A percentile compares a stretch with the other conserved stretches of the same genome.
Evolutionary conservation across 1,140 invertebrate genomes (phyloP).

Genomic region (Leptinotarsa lineolata): DNA sequence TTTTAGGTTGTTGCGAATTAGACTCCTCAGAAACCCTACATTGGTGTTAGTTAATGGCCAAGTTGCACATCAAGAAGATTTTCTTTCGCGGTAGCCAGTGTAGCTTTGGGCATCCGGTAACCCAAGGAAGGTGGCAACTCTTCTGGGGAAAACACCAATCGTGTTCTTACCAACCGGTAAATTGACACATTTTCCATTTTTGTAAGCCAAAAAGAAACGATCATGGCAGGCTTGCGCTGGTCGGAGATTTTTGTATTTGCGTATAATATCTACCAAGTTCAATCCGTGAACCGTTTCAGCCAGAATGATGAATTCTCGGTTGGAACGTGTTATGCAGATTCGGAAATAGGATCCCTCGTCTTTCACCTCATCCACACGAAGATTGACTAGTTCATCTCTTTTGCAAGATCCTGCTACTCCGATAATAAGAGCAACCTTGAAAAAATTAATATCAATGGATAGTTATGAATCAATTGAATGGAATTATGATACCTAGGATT

Average conservation of each 20-base stretch:
- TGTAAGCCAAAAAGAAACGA: slow-evolving; percentile 27
- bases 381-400: background rate
- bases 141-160: slow-evolving; percentile 9
- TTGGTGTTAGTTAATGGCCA: too few species aligned
- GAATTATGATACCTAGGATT: too few species aligned
- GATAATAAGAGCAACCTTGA: background rate
- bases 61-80: background rate
- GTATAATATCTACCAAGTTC: slow-evolving; percentile 7
- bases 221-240: slow-evolving; percentile 1
- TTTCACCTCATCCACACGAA: background rate
- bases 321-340: background rate
- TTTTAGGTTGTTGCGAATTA: too few species aligned
- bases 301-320: background rate
- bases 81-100: slow-evolving; percentile 19
- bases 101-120: slow-evolving; percentile 18
- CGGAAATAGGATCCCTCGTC: background rate
- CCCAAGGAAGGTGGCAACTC: slow-evolving; percentile 14
- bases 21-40: too few species aligned
- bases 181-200: slow-evolving; percentile 15
- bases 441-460: background rate
- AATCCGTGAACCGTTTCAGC: background rate
- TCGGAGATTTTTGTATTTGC: slow-evolving; percentile 22
- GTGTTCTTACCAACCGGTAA: slow-evolving; percentile 20
- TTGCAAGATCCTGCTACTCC: background rate
- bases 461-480: too few species aligned